Evolutionary conservation across 2,113 vertebrate genomes (phyloP).

Genomic region (Pelvicachromis taeniatus): DNA sequence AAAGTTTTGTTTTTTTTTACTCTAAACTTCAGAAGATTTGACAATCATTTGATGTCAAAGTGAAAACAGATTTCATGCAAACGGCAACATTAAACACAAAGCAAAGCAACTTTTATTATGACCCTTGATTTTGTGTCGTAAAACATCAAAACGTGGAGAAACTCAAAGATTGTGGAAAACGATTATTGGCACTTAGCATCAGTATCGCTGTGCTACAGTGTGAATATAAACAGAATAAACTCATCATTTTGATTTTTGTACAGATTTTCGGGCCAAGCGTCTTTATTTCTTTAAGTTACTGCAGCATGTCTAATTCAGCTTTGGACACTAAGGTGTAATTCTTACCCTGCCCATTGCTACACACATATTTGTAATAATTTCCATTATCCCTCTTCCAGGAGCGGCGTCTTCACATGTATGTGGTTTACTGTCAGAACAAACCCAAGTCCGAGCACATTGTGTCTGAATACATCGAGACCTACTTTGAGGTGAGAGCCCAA

Average conservation of each 20-base stretch:
- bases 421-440: constrained; percentile 92
- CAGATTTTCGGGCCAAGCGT: neutral
- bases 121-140: neutral
- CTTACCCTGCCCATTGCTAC: neutral
- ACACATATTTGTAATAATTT: neutral
- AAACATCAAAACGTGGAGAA: neutral
- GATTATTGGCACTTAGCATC: neutral
- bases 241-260: neutral
- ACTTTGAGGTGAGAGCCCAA: constrained; percentile 80
- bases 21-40: neutral
- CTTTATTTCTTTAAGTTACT: neutral
- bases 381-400: constrained; percentile 69
- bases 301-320: neutral
- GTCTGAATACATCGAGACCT: constrained; percentile 87
- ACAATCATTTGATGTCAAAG: neutral
- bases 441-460: constrained; percentile 89
- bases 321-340: neutral
- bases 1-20: neutral
- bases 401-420: constrained; percentile 89
- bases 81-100: neutral
- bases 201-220: neutral
- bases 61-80: neutral
- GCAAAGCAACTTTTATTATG: neutral
- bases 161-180: neutral
- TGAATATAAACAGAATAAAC: neutral